These are phyloP conservation scores for Parazoanthus atlanticus DNA, from an alignment of 92 coral and sea anemone species.

Conservation along the genomic window DNA sequence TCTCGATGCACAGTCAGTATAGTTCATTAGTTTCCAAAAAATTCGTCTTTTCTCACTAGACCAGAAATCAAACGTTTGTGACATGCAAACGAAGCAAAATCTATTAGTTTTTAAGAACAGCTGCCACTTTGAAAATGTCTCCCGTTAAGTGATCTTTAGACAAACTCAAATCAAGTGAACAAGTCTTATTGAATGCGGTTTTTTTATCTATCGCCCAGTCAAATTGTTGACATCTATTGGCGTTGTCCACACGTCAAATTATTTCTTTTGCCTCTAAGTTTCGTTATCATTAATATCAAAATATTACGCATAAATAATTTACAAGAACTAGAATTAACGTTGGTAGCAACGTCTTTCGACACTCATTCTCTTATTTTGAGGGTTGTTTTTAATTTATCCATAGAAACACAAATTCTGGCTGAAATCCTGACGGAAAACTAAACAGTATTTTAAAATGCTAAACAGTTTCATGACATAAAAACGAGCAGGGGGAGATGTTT, in stretches of 20 bases:
- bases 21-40: not conserved
- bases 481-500: not conserved
- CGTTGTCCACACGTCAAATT: not conserved
- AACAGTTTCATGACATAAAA: not conserved
- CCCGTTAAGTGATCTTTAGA: constrained; percentile 23
- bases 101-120: constrained; percentile 2
- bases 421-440: not conserved
- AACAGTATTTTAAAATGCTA: not conserved
- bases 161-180: constrained; percentile 1
- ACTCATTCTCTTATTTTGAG: not conserved
- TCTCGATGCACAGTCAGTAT: not conserved
- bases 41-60: not conserved
- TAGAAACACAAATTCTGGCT: not conserved
- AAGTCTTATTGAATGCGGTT: not conserved
- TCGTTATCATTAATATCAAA: not conserved
- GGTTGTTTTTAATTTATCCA: not conserved
- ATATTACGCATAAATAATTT: not conserved
- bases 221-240: not conserved
- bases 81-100: not conserved
- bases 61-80: not conserved
- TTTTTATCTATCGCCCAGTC: not conserved
- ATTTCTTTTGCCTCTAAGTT: constrained; percentile 8
- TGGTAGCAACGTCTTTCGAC: not conserved
- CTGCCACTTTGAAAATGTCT: constrained; percentile 9
- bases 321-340: not conserved